These are phyloP conservation scores for Ptilodon capucinus DNA, from an alignment of 2,888 invertebrate genomes.

Conservation along the genomic window DNA sequence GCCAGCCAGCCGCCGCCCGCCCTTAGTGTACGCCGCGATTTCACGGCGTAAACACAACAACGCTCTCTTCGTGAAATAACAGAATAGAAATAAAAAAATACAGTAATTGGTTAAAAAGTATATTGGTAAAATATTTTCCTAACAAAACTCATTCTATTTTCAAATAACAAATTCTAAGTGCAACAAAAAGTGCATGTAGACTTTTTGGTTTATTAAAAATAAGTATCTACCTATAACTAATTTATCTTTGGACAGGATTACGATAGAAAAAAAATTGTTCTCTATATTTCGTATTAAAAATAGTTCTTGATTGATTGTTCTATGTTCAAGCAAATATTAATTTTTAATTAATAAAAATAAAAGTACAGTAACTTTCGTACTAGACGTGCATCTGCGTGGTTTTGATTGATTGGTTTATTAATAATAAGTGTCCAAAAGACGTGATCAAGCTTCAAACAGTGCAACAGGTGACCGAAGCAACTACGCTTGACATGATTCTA, in stretches of 20 bases:
- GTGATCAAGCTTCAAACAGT: conserved; percentile 31
- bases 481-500: conserved; percentile 64
- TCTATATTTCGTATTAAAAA: no score
- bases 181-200: no score
- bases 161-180: conserved; percentile 12
- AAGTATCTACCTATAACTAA: no score
- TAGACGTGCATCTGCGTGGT: no score
- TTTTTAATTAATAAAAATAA: no score
- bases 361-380: background rate
- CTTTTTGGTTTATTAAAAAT: no score
- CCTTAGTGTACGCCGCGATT: conserved; percentile 46
- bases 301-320: no score
- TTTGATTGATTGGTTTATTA: background rate
- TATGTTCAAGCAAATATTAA: no score
- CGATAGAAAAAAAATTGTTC: no score
- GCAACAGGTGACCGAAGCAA: conserved; percentile 67
- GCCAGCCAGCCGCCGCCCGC: conserved; percentile 37
- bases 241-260: no score
- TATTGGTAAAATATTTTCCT: conserved; percentile 12
- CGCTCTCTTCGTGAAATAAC: conserved; percentile 18
- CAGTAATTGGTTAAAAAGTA: conserved; percentile 5
- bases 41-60: conserved; percentile 32
- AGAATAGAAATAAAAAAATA: conserved; percentile 7
- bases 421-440: conserved; percentile 6
- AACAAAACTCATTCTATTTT: conserved; percentile 4